Conservation (phyloP, 2,888 invertebrate species). For the Drosophila neoperkinsi region DNA sequence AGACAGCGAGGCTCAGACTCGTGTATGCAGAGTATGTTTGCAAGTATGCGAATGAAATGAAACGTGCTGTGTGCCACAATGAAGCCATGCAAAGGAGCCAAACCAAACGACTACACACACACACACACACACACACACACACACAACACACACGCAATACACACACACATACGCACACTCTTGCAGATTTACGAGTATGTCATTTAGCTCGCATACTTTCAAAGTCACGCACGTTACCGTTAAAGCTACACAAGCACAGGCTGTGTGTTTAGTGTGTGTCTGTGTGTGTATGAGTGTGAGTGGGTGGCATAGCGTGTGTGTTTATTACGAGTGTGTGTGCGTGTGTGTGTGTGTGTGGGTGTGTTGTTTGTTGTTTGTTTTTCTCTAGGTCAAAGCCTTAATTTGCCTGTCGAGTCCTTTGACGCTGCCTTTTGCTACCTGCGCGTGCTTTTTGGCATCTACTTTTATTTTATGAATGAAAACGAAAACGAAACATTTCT, state of each 20-base stretch:
- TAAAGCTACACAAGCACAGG: constrained; percentile 39
- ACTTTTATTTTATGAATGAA: constrained; percentile 69
- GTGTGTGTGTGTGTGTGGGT: constrained; percentile 3
- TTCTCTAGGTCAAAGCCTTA: constrained; percentile 81
- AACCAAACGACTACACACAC: constrained; percentile 34
- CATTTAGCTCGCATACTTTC: constrained; percentile 71
- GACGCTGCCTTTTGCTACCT: constrained; percentile 51
- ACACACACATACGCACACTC: constrained; percentile 7
- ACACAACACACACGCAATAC: constrained; percentile 13
- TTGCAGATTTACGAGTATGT: constrained; percentile 71
- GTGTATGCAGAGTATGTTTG: constrained; percentile 40
- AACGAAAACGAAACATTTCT: constrained; percentile 38
- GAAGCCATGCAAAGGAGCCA: constrained; percentile 77
- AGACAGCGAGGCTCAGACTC: neutral
- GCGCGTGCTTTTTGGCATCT: constrained; percentile 51
- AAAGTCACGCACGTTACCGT: constrained; percentile 77
- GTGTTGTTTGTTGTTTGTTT: constrained; percentile 61
- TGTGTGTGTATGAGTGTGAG: constrained; percentile 19
- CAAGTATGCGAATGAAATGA: constrained; percentile 72
- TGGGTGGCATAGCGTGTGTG: constrained; percentile 26
- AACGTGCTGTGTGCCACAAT: constrained; percentile 79
- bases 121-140: constrained; percentile 16
- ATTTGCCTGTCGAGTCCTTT: constrained; percentile 70
- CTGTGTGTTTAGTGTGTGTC: constrained; percentile 11
- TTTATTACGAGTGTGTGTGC: neutral